phyloP scores from a whole-genome alignment of 2,888 invertebrate species.

The Cheilosia pagana region DNA sequence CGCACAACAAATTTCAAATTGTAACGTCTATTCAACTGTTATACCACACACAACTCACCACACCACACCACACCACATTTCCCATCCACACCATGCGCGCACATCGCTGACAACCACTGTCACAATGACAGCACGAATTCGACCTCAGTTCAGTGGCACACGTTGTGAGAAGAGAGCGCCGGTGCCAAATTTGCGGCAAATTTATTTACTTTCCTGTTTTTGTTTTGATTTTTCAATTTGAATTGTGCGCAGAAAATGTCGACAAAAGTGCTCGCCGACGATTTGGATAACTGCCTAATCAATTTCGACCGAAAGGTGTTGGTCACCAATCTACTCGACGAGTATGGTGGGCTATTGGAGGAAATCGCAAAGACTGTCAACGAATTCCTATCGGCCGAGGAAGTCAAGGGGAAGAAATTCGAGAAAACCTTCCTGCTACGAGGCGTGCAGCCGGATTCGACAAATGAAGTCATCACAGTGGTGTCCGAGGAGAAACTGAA shows the following conservation, averaged over 20 bases:
- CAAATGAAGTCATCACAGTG: slow-evolving; percentile 79
- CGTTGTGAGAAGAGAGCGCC: not conserved
- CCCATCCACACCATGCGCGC: slow-evolving; percentile 27
- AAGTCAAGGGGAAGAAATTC: slow-evolving; percentile 77
- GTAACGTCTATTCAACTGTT: slow-evolving; percentile 16
- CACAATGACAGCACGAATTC: not conserved
- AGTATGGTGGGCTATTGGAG: slow-evolving; percentile 79
- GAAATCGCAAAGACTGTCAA: slow-evolving; percentile 78
- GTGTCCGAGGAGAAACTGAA: slow-evolving; percentile 78
- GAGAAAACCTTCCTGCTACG: slow-evolving; percentile 77
- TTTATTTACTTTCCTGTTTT: slow-evolving; percentile 14
- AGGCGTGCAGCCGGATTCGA: slow-evolving; percentile 50
- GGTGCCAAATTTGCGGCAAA: not conserved
- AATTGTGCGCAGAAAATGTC: slow-evolving; percentile 31
- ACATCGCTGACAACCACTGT: slow-evolving; percentile 22
- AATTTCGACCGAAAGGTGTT: slow-evolving; percentile 80
- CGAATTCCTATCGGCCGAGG: slow-evolving; percentile 77
- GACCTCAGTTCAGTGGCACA: slow-evolving; percentile 28
- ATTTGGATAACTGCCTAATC: slow-evolving; percentile 79
- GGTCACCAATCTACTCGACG: slow-evolving; percentile 80
- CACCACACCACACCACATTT: slow-evolving; percentile 18
- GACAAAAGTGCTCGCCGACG: slow-evolving; percentile 76
- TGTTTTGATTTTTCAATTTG: not conserved
- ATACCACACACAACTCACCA: slow-evolving; percentile 29
- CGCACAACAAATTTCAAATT: not conserved